Base-by-base conservation (phyloP, 2,888 invertebrate species). In the Drosophila pullipes region DNA sequence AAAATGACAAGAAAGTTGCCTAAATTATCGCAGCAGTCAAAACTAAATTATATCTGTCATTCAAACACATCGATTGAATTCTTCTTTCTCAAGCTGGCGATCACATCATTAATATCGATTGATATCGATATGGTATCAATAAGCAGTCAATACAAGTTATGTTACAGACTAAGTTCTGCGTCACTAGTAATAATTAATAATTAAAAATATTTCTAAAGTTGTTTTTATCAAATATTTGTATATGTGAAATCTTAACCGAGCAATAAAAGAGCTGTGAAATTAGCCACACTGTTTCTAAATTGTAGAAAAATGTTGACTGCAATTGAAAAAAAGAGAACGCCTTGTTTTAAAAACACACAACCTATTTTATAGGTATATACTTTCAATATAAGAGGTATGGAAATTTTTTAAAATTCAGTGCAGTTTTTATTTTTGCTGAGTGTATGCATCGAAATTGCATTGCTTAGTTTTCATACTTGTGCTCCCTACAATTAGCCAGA, bases 341-440 rank as follows among this genome's bases (percentile, higher is more conserved):
- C 25, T 25, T 25, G 25, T 25, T 25, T 25, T 25, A 25, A 7
- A 7, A 35, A 13, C 0, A 1, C 5, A 13, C 13, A 35, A 13
- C 0, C 13, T 13, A 0, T 13, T 0, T 0, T 35, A 35, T 2
- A 13, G 2, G 5, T 9, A 13, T 35, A 13, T 35, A 13, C 35
- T 2, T 35, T 13, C 35, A 13, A 2, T 5, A 16, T 16, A 35
- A 5, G 4, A 13, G 1, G 5, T 16, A 2, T 13, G 13, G 4
- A 13, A 4, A 13, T 35, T 4, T 35, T 35, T 0, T 16, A 35
- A 35, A 35, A 35, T 35, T 16, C 1, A 7, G 7, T 22, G 13
- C 22, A 3, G 0, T 22, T 9, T 16, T 16, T 22, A 22, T 22
- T 22, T 25, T 25, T 16, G 25, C 25, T 47, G 9, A 47, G 47